Evolutionary conservation across 2,888 invertebrate genomes (phyloP).

Genomic region (Lottia scabra): DNA sequence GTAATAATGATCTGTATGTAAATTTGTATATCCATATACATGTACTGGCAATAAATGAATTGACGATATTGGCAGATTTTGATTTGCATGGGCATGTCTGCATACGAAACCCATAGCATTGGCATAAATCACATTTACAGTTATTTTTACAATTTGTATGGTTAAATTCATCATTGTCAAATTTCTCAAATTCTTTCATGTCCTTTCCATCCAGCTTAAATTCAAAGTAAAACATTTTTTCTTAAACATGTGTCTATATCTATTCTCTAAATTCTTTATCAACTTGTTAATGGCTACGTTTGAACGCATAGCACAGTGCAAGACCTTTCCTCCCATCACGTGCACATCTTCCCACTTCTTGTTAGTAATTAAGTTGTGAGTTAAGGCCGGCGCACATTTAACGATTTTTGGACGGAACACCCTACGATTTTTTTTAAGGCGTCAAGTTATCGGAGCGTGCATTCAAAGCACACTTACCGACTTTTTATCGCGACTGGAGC

Average conservation of each 20-base stretch:
- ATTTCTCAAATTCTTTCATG: constrained; percentile 1
- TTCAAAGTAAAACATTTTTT: no score
- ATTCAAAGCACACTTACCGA: no score
- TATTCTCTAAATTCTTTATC: constrained; percentile 5
- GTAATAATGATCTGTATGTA: no score
- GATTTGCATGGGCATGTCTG: constrained; percentile 1
- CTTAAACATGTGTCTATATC: constrained; percentile 7
- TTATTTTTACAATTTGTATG: background rate
- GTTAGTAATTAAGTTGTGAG: constrained; percentile 25
- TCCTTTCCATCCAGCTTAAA: no score
- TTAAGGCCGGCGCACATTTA: no score
- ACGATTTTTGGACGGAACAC: no score
- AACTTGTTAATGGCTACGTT: background rate
- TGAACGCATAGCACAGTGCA: constrained; percentile 17
- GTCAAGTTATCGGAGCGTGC: no score
- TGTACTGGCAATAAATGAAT: no score
- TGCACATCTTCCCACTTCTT: constrained; percentile 25
- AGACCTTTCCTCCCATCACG: constrained; percentile 15
- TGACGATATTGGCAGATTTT: constrained; percentile 9
- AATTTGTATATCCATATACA: no score
- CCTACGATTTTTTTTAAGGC: no score
- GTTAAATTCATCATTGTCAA: background rate
- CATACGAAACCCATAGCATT: constrained; percentile 15
- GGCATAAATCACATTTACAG: constrained; percentile 18
- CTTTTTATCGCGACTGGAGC: no score